These are phyloP conservation scores for Stomatorhinus walkeri DNA, from an alignment of 2,797 vertebrate genomes.

Conservation along the genomic window DNA sequence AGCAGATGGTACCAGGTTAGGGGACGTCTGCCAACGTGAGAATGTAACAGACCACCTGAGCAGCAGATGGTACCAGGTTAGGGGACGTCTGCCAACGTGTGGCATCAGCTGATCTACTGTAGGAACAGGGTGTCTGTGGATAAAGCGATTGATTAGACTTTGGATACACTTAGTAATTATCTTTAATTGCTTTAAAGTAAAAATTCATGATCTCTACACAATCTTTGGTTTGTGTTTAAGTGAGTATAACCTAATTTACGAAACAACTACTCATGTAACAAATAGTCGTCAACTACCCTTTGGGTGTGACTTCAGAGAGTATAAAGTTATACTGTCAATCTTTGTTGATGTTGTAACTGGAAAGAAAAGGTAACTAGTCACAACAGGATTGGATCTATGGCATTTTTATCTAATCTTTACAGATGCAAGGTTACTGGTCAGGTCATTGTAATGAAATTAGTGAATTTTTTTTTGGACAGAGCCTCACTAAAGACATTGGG, in stretches of 20 bases:
- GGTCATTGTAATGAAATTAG: neutral
- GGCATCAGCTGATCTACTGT: neutral
- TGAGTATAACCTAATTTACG: neutral
- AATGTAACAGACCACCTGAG: neutral
- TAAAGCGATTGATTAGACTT: neutral
- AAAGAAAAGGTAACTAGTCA: neutral
- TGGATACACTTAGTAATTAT: neutral
- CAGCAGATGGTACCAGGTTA: neutral
- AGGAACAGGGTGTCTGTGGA: neutral
- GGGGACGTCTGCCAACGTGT: neutral
- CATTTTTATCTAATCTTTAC: conserved; percentile 11
- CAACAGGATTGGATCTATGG: neutral
- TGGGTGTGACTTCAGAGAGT: neutral
- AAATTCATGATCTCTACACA: neutral
- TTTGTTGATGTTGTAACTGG: neutral
- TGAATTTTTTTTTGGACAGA: neutral
- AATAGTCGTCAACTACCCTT: neutral
- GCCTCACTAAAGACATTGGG: neutral
- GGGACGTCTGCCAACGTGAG: neutral
- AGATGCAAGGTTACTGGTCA: neutral
- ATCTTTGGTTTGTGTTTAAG: neutral
- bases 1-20: neutral
- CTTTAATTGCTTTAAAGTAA: neutral
- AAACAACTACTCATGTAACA: neutral
- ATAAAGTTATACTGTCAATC: neutral